Evolutionary conservation across 2,888 invertebrate genomes (phyloP).

Genomic region (Plagiodera versicolora): DNA sequence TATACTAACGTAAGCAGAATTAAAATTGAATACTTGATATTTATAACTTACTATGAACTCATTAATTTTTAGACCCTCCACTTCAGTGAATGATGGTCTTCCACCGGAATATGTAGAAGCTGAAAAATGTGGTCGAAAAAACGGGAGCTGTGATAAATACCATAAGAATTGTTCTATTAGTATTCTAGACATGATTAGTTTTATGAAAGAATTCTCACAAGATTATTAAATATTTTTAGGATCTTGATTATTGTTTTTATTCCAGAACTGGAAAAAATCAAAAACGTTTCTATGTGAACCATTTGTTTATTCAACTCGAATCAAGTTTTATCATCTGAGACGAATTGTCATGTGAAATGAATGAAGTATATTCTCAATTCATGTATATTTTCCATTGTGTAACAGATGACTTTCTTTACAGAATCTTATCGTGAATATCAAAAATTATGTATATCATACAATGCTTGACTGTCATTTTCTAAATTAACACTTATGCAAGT

Average conservation of each 20-base stretch:
- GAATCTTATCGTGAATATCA: neutral
- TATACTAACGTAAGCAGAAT: conserved; percentile 25
- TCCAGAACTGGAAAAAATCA: neutral
- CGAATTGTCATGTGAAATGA: neutral
- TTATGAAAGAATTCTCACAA: neutral
- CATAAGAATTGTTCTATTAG: conserved; percentile 22
- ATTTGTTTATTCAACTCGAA: neutral
- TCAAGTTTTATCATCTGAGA: neutral
- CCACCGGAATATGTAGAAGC: conserved; percentile 20
- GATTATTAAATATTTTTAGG: neutral
- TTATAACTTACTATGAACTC: too few relatives aligned
- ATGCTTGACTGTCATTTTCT: neutral
- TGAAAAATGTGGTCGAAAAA: conserved; percentile 19
- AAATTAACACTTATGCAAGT: neutral
- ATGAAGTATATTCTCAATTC: neutral
- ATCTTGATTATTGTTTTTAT: too few relatives aligned
- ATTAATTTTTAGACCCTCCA: conserved; percentile 22
- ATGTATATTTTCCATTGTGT: neutral
- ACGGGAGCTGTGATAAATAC: conserved; percentile 15
- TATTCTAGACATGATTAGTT: conserved; percentile 19
- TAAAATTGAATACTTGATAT: too few relatives aligned
- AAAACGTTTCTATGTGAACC: neutral
- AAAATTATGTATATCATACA: neutral
- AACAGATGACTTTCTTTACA: neutral
- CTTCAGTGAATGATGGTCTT: conserved; percentile 16